A percentile compares a stretch with the other conserved stretches of the same genome.
These are phyloP conservation scores for Pelobates fuscus DNA, from an alignment of 2,113 vertebrate genomes.

Conservation along the genomic window DNA sequence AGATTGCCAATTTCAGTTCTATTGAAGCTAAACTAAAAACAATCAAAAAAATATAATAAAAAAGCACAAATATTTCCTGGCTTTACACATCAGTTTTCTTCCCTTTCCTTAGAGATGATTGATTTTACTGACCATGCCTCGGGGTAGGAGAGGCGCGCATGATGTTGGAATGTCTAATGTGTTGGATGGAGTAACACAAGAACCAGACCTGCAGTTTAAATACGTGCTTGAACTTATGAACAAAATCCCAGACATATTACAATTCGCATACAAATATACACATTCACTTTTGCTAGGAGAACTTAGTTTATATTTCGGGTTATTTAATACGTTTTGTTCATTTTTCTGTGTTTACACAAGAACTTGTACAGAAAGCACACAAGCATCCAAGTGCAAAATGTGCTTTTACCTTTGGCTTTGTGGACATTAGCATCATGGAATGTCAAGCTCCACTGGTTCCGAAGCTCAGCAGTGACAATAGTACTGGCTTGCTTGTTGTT, in stretches of 20 bases:
- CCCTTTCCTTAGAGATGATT: background rate
- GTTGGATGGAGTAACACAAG: background rate
- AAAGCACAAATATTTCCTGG: too few relatives aligned
- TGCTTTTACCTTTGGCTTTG: background rate
- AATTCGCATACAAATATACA: background rate
- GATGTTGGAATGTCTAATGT: background rate
- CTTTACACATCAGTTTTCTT: background rate
- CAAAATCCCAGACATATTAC: background rate
- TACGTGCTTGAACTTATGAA: background rate
- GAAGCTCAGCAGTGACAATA: background rate
- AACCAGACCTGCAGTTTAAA: background rate
- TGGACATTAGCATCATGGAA: background rate
- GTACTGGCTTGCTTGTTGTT: background rate
- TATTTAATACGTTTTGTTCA: background rate
- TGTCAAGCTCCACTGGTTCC: background rate
- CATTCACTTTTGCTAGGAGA: too few relatives aligned
- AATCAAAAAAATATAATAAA: too few relatives aligned
- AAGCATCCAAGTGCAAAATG: background rate
- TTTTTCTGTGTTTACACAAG: background rate
- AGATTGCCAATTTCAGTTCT: too few relatives aligned
- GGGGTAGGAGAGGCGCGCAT: background rate
- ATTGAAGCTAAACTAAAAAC: too few relatives aligned
- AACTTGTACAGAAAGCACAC: background rate
- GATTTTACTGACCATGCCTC: constrained; percentile 2
- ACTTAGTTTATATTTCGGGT: too few relatives aligned